Conservation (phyloP, 2,113 vertebrate genomes). For the Capreolus pygargus region DNA sequence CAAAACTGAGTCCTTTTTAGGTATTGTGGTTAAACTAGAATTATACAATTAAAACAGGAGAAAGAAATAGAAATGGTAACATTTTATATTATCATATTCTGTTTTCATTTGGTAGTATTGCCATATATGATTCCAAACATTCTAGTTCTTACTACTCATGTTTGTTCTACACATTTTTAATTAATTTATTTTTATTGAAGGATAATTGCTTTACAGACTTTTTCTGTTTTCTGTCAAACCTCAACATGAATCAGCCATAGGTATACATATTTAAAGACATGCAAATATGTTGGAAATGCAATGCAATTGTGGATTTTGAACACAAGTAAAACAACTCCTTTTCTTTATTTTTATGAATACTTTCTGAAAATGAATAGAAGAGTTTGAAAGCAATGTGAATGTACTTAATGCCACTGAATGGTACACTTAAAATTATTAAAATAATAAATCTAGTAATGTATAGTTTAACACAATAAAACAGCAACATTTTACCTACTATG, state of each 20-base stretch:
- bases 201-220: background rate
- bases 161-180: background rate
- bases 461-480: background rate
- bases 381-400: background rate
- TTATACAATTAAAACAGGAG: background rate
- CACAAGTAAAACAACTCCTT: background rate
- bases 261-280: background rate
- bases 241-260: background rate
- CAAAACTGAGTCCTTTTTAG: background rate
- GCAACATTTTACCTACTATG: background rate
- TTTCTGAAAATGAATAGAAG: background rate
- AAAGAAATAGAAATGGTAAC: background rate
- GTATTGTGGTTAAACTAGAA: background rate
- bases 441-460: background rate
- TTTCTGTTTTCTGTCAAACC: background rate
- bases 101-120: background rate
- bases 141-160: background rate
- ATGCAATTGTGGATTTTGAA: background rate
- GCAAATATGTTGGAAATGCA: background rate
- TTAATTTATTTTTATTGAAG: background rate
- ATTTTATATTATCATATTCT: background rate
- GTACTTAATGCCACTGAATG: background rate
- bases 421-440: background rate
- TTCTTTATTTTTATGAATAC: background rate
- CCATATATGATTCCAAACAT: background rate